Evolutionary conservation across 1,140 invertebrate genomes (phyloP), one percentile per base, ranked within the genome.

Genomic region (Caenorhabditis briggsae): DNA sequence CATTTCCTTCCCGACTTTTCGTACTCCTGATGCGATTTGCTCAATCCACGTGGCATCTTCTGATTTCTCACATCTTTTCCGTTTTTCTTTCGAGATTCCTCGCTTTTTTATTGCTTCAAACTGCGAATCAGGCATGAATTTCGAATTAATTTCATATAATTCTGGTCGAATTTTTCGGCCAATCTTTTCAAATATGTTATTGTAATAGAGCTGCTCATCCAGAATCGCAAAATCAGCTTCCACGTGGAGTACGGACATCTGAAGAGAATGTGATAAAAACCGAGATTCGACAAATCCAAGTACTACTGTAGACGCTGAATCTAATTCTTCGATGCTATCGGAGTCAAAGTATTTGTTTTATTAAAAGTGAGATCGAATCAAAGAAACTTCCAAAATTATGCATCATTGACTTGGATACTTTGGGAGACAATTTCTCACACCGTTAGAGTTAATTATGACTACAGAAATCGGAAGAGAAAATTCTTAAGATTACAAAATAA

Each of bases 171-270:
- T 53, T 64, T 48, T 53, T 9, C 61, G 2, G 16, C 41, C 64
- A 9, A 82, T 14, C 8, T 64, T 43, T 65, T 82, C 33, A 82
- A 88, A 90, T 46, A 90, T 84, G 16, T 48, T 41, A 18, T 87
- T 82, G 43, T 83, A 83, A 50, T 82, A 87, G 56, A 48, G 65
- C 41, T 84, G 9, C 43, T 90, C 89, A 74, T 90, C 87, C 3
- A 82, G 33, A 25, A 86, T 61, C 1, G 74, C 82, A 20, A 86
- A 78, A 53, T 64, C 59, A 18, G 65, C n/a, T 6, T 86, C 59
- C 23, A 18, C 55, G 43, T 56, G 18, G 9, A 78, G 59, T 56
- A 82, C 18, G 9, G 46, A 55, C 83, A 85, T 85, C 25, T 59
- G 25, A 46, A 48, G 48, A 58, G n/a, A 1, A 0, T 1, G 18